phyloP scores from a whole-genome alignment of 2,113 vertebrate species.

The Puffinus mauretanicus region DNA sequence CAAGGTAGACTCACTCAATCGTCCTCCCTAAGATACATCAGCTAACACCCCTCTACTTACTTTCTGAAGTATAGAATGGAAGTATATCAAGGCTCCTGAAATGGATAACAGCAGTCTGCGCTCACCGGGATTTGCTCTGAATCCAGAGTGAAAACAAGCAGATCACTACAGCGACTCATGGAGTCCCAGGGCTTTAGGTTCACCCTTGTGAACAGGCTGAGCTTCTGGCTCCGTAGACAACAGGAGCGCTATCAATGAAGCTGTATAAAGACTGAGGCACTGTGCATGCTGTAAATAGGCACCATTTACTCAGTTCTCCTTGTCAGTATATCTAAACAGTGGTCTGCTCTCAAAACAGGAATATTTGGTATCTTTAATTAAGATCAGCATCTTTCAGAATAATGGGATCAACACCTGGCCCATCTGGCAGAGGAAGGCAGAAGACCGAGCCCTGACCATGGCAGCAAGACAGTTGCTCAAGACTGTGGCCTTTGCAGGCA shows the following conservation, averaged over 20 bases:
- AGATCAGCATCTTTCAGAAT: not conserved
- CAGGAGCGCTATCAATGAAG: not conserved
- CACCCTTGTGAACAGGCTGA: not conserved
- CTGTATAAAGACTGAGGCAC: not conserved
- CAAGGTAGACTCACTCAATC: not conserved
- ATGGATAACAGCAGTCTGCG: not conserved
- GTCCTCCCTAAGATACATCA: not conserved
- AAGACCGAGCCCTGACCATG: not conserved
- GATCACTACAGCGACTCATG: not conserved
- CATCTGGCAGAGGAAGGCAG: not conserved
- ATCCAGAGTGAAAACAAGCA: not conserved
- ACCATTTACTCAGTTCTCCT: not conserved
- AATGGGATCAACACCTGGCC: fast-evolving
- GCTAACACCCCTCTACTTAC: not conserved
- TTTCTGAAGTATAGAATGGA: not conserved
- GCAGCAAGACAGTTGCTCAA: not conserved
- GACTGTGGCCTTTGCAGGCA: not conserved
- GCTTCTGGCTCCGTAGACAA: not conserved
- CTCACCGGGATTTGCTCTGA: not conserved
- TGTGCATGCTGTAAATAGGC: not conserved
- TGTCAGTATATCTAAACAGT: not conserved
- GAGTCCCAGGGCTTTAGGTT: not conserved
- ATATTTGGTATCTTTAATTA: not conserved
- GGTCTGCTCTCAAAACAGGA: not conserved
- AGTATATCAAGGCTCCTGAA: not conserved